Base-by-base conservation (phyloP, 2,113 vertebrate species). In the Peromyscus maniculatus region DNA sequence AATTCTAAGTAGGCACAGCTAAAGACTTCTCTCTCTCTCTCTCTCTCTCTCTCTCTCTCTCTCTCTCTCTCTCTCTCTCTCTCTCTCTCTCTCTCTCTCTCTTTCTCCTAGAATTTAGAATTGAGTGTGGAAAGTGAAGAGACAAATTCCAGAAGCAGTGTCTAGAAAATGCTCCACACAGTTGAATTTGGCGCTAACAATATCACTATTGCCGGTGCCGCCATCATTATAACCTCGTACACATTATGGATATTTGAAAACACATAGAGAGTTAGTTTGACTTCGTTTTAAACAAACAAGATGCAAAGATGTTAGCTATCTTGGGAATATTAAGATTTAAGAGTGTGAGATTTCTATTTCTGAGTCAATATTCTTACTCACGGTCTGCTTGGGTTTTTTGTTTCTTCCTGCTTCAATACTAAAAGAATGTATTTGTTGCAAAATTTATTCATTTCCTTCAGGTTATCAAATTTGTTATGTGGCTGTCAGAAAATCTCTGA, bases 271-370 rank as follows among this genome's bases (percentile, higher is more conserved):
- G 78, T 80, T 89, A 43, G 16, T 49, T 36, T 89, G 13, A 71
- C 39, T 78, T 91, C 24, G 62, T 86, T 94, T 80, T 82, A 96
- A 93, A 46, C n/a, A 62, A 91, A 59, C 24, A 59, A 93, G 16
- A 72, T 7, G 67, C 1, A 75, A 84, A 71, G 3, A 59, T 33
- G 22, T 12, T 71, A 7, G 19, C 22, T 46, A 67, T 2, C 55
- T 86, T 67, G 49, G 57, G 80, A 79, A 67, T 62, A 66, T 69
- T 57, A 80, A 19, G n/a, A 69, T 87, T 87, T 86, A 80, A 43
- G 52, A 86, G 19, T 9, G 13, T 59, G 36, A n/a, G 36, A 83
- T 83, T 74, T 52, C 39, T 43, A n/a, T 87, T 87, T 31, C 62
- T 86, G 83, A 86, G 5, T 66, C 59, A 46, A 31, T 66, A 28